Evolutionary conservation across 2,888 invertebrate species (phyloP), one percentile per base, ranked within the genome.

Genomic region (Argynnis bischoffii): DNA sequence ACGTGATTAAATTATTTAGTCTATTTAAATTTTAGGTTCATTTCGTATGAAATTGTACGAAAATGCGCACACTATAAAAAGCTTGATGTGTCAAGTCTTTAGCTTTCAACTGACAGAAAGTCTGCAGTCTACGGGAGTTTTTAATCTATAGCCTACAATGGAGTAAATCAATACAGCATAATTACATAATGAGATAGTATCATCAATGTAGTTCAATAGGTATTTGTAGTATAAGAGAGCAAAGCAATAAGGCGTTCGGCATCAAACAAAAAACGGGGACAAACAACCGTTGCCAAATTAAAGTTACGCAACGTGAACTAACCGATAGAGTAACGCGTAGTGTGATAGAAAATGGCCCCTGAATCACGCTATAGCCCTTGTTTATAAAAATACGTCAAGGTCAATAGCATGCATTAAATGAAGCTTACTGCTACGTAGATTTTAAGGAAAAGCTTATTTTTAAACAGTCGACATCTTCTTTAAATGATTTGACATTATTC

Each of bases 231-330:
- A 8, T 41, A 53, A 47, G n/a, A 46, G 41, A 26, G 35, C 41
- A 47, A 48, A 55, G 60, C 35, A 60, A 55, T 16, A n/a, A 41
- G 21, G 51, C 51, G 55, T 41, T 63, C 55, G 60, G 67, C 71
- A 76, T 76, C 59, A 73, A 72, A 18, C 75, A 71, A 55, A 66
- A 48, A 73, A 78, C 74, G 75, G 76, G 75, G 77, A 70, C 77
- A 68, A 77, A 69, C 73, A 75, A 78, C 75, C 72, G 79, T 74
- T 86, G 87, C 87, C 87, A 88, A 88, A 83, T 81, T 73, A 77
- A 74, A 74, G 76, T 87, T 85, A 78, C 81, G 80, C 81, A 87
- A 87, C 69, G 61, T 63, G 63, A 74, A 50, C 47, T n/a, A 11
- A 50, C 72, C 68, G 74, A 78, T 76, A 75, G 77, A 78, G 76